Base-by-base conservation (phyloP, 2,888 invertebrate genomes). In the Drosophila anomalipes region DNA sequence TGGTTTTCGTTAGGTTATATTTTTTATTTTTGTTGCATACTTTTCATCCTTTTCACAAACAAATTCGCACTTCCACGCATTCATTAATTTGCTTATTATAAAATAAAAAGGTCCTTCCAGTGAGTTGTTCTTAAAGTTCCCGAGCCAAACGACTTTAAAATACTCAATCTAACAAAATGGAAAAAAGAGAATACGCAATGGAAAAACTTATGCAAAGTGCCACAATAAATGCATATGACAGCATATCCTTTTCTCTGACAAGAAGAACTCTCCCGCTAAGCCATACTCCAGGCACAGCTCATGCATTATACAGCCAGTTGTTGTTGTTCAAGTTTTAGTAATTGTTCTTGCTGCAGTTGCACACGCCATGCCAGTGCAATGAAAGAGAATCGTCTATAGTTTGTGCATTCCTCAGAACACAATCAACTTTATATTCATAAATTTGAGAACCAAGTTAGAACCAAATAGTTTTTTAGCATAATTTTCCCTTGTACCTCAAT, bases 21-120 rank as follows among this genome's bases (percentile, higher is more conserved):
- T 71, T 74, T 47, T 54, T 73, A 61, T 56, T 64, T 64, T 70
- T 39, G 22, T 69, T 70, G 56, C 59, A 70, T 62, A 58, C 58
- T 73, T 76, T 88, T 70, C 53, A 74, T 77, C 62, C 81, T 77
- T 84, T 82, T 76, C 74, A 76, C 72, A 84, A 86, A 80, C 80
- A 86, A 78, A 83, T 87, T 90, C 85, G 77, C 87, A 89, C 87
- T 74, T 87, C 74, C 76, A 81, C 79, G 84, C 86, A 84, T 84
- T 83, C 62, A 89, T 83, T 83, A 84, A 87, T 79, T 85, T 77
- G 74, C 79, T 77, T 81, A 80, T 83, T 77, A 79, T 52, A 22
- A 52, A 49, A 61, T 41, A 37, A 75, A 68, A 62, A 28, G 47
- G 30, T 14, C n/a, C 12, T 59, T 59, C 19, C 30, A 22, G 39